Percentiles rank a stretch among this genome's conserved stretches.
These are phyloP conservation scores for Peromyscus polionotus DNA, from an alignment of 2,113 vertebrate species.

Conservation along the genomic window DNA sequence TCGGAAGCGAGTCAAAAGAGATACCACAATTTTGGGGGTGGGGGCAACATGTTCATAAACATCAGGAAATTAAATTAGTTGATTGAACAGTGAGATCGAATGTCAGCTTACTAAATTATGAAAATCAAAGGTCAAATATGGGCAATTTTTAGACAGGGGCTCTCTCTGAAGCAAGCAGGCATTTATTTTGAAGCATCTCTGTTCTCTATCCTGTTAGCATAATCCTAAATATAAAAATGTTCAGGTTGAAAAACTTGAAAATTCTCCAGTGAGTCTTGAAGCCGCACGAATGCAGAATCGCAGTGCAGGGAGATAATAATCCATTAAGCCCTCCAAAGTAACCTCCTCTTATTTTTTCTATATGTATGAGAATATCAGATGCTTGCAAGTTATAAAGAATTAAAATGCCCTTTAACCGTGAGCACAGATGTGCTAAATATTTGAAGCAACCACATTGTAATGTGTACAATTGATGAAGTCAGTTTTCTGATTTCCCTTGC, in stretches of 20 bases:
- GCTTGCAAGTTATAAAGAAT: constrained; percentile 80
- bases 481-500: constrained; percentile 91
- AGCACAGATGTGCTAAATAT: constrained; percentile 89
- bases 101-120: constrained; percentile 81
- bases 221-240: constrained; percentile 81
- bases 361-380: constrained; percentile 67
- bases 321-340: constrained; percentile 65
- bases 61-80: constrained; percentile 78
- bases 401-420: constrained; percentile 84
- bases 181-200: constrained; percentile 75
- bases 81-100: constrained; percentile 67
- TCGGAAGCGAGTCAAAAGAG: constrained; percentile 76
- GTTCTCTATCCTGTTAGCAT: constrained; percentile 81
- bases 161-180: constrained; percentile 63
- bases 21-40: not conserved
- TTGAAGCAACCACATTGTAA: constrained; percentile 87
- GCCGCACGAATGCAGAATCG: constrained; percentile 60
- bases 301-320: constrained; percentile 68
- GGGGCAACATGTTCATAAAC: constrained; percentile 56
- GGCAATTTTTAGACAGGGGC: constrained; percentile 74
- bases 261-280: constrained; percentile 74
- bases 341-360: constrained; percentile 63
- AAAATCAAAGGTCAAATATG: constrained; percentile 70
- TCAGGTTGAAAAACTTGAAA: constrained; percentile 73
- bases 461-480: constrained; percentile 88